These are phyloP conservation scores for Schrankia costaestrigalis DNA, from an alignment of 2,888 invertebrate species.

Conservation along the genomic window DNA sequence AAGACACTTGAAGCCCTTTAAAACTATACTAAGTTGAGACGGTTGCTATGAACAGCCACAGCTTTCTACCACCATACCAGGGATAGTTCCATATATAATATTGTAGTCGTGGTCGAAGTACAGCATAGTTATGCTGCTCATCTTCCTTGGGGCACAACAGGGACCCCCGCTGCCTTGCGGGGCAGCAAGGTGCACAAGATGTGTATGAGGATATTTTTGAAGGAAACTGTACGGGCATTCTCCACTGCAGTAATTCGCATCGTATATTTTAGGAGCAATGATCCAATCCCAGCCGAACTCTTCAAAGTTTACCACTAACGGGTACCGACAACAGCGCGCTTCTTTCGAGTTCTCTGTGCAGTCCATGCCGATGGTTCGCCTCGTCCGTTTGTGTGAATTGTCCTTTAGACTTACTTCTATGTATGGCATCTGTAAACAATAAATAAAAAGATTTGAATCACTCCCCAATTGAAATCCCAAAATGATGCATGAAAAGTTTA, in stretches of 20 bases:
- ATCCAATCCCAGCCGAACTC: conserved; percentile 99
- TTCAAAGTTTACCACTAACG: conserved; percentile 95
- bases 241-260: conserved; percentile 97
- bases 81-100: conserved; percentile 92
- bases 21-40: conserved; percentile 29
- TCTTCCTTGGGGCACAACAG: conserved; percentile 94
- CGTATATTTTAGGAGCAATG: conserved; percentile 96
- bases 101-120: conserved; percentile 94
- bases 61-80: conserved; percentile 96
- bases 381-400: conserved; percentile 82
- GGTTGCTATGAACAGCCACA: conserved; percentile 92
- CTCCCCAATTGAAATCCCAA: too few species aligned
- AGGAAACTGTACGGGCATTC: conserved; percentile 94
- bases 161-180: conserved; percentile 90
- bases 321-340: conserved; percentile 95
- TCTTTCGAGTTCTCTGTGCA: conserved; percentile 91
- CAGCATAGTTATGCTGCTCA: conserved; percentile 93
- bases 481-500: too few species aligned
- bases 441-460: too few species aligned
- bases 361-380: conserved; percentile 89
- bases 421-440: conserved; percentile 71
- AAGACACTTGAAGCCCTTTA: conserved; percentile 51
- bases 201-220: conserved; percentile 93
- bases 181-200: conserved; percentile 90
- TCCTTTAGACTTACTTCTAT: conserved; percentile 75